Percentiles rank a stretch among this genome's conserved stretches.
Conservation (phyloP, 1,140 invertebrate genomes). For the Tetramorium alpestre region DNA sequence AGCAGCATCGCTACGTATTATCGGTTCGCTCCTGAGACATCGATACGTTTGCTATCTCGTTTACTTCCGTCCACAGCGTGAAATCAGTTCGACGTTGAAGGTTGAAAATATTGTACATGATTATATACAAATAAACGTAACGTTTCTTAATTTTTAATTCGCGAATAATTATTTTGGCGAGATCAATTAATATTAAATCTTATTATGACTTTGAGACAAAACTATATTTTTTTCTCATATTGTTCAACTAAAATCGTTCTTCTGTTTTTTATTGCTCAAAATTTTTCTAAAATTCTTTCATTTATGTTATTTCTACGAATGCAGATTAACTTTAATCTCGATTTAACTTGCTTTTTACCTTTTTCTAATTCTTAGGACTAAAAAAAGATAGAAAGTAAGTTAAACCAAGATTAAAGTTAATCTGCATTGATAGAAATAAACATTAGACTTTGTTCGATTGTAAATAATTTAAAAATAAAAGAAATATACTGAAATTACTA, state of each 20-base stretch:
- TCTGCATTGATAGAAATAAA: too few species aligned
- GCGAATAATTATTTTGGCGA: background rate
- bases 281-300: background rate
- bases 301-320: too few species aligned
- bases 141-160: background rate
- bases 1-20: background rate
- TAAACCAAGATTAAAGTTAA: too few species aligned
- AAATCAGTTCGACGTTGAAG: background rate
- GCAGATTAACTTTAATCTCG: too few species aligned
- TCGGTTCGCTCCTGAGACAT: conserved; percentile 18
- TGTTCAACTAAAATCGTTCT: too few species aligned
- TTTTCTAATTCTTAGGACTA: too few species aligned
- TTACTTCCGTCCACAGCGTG: background rate
- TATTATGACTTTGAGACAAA: background rate
- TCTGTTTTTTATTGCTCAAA: background rate
- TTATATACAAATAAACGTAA: background rate
- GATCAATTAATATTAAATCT: background rate
- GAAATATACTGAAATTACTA: background rate
- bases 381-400: too few species aligned
- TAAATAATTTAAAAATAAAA: background rate
- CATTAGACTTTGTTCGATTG: background rate
- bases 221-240: background rate
- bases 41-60: conserved; percentile 14
- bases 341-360: too few species aligned
- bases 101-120: background rate